Evolutionary conservation across 2,113 vertebrate genomes (phyloP), one percentile per base, ranked within the genome.

Genomic region (Halichoerus grypus): DNA sequence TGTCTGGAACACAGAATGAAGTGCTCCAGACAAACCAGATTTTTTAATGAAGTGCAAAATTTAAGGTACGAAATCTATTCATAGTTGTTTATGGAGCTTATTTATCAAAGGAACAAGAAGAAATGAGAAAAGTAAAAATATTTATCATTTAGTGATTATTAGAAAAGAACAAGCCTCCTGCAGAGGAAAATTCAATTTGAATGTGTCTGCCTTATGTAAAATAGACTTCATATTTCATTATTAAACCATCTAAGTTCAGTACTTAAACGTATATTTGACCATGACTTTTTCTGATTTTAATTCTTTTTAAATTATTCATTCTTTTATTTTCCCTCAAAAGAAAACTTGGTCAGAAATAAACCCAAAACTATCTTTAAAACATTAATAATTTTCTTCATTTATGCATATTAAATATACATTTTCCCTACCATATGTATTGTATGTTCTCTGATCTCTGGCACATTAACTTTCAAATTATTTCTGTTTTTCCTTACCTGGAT

Each of bases 121-220:
- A 76, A 65, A 57, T 36, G 67, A 49, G 31, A 96, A 98, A 98
- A 99, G 98, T 98, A 97, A 98, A 98, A 97, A 98, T 97, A 97
- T 96, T 65, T 88, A n/a, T 96, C 97, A 33, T 77, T 82, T 31
- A 36, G 72, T 84, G 94, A 90, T 88, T 94, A 72, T 72, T 98
- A 85, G 95, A 65, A 24, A 80, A 76, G 89, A 97, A 94, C 97
- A 98, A 94, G 97, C 95, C 65, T 77, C 98, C 88, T 95, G 95
- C 79, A 57, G 93, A 96, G 59, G 57, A 96, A 93, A 92, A 93
- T 51, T 76, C 24, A 67, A 33, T 61, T 92, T 69, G 67, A 93
- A 0, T 97, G 63, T 46, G 28, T 95, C 21, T 84, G 33, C 39
- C 39, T 87, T 82, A 49, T 91, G 0, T 97, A 59, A 36, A 53